Evolutionary conservation across 1,140 invertebrate species (phyloP), one percentile per base, ranked within the genome.

Genomic region (Drosophila navojoa): DNA sequence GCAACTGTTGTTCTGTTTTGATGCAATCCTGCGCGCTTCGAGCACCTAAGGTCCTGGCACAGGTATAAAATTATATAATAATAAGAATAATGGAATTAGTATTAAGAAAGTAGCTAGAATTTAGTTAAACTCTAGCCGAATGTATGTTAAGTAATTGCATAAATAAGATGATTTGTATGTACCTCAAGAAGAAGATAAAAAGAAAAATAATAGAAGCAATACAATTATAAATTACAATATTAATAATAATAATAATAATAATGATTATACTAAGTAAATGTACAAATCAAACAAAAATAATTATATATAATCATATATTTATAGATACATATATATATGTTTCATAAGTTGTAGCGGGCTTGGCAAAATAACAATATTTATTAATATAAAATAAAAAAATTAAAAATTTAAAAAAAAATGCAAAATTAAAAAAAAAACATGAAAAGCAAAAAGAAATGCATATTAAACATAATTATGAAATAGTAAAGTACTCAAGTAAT

Each of bases 1-100:
- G 91, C 91, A 91, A 91, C 91, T 91, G 91, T 91, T 91, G 90
- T 91, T 91, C 89, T 86, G 90, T 91, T 87, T 90, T 90, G 90
- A 90, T 91, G 90, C 79, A 91, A 84, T 70, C 42, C 50, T 81
- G 84, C 81, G 78, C 54, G 25, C 70, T 79, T 76, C 68, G 59
- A 67, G 72, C 82, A 77, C 49, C 40, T 47, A 61, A 72, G 68
- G 62, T 57, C 77, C 67, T 84, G 80, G 81, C 81, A 80, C 80
- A 73, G 80, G 64, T 84, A 55, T 16, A 35, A 29, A 35, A 5
- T 29, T 19, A 84, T 44, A 77, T 3, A 45, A 45, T 45, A 58
- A 45, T 42, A 55, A 9, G 6, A 44, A 45, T 45, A 54, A 45
- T 35, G 50, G 5, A 10, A 64, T 55, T 22, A 45, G 47, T 40